phyloP scores from a whole-genome alignment of 2,888 invertebrate species.

The Epistrophella euchroma region DNA sequence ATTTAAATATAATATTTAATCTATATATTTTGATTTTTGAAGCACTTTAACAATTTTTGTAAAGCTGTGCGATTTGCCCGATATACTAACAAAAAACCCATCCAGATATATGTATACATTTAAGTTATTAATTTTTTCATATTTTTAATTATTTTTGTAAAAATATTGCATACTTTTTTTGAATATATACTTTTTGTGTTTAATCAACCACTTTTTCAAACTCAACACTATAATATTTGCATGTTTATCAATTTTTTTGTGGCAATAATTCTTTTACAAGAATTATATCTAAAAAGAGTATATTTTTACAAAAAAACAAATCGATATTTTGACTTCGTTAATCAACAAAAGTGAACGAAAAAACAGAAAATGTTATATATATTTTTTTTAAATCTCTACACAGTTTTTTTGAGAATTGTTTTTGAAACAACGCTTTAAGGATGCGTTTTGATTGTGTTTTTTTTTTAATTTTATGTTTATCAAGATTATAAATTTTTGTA shows the following conservation, averaged over 20 bases:
- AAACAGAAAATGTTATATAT: conserved; percentile 65
- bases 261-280: conserved; percentile 31
- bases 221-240: conserved; percentile 57
- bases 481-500: conserved; percentile 41
- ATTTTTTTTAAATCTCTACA: conserved; percentile 36
- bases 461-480: conserved; percentile 38
- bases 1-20: conserved; percentile 35
- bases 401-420: conserved; percentile 56
- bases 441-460: conserved; percentile 55
- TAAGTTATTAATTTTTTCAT: conserved; percentile 2
- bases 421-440: conserved; percentile 63
- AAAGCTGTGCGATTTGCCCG: conserved; percentile 72
- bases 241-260: conserved; percentile 52
- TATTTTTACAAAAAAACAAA: conserved; percentile 15
- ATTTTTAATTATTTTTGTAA: conserved; percentile 29
- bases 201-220: conserved; percentile 31
- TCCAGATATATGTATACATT: conserved; percentile 29
- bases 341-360: conserved; percentile 64
- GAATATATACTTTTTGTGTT: conserved; percentile 36
- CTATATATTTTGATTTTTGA: conserved; percentile 64
- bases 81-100: conserved; percentile 20
- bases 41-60: conserved; percentile 60
- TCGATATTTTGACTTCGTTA: conserved; percentile 45
- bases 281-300: conserved; percentile 27
- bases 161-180: conserved; percentile 46